These are phyloP conservation scores for Tricholauxania praeusta DNA, from an alignment of 2,888 invertebrate species.

Conservation along the genomic window DNA sequence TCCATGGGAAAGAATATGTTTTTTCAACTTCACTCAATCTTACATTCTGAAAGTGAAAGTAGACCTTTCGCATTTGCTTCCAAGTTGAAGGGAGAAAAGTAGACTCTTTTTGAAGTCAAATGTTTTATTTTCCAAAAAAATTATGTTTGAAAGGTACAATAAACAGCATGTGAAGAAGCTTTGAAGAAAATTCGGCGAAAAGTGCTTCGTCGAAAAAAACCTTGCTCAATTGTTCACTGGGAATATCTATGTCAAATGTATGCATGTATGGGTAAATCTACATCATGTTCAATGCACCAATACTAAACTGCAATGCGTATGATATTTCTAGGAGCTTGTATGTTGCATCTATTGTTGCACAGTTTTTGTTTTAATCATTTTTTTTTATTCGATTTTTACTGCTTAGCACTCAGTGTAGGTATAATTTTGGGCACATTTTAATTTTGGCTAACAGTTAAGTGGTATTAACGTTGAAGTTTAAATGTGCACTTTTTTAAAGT, in stretches of 20 bases:
- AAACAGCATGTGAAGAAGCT: no score
- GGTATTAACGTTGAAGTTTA: conserved; percentile 34
- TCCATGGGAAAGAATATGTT: no score
- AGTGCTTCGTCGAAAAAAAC: no score
- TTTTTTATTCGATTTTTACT: conserved; percentile 3
- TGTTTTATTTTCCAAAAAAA: no score
- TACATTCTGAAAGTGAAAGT: no score
- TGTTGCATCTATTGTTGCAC: neutral
- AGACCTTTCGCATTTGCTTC: no score
- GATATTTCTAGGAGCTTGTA: neutral
- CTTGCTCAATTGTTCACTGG: no score
- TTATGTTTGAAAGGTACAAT: no score
- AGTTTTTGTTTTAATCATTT: neutral
- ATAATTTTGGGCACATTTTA: neutral
- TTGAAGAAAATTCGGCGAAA: no score
- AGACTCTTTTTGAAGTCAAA: no score
- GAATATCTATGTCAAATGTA: neutral
- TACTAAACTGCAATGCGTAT: neutral
- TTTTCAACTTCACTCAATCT: no score
- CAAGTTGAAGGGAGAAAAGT: no score
- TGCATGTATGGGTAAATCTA: neutral
- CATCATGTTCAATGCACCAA: neutral
- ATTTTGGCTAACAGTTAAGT: conserved; percentile 40
- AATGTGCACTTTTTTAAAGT: conserved; percentile 5
- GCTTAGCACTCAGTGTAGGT: neutral